phyloP scores from a whole-genome alignment of 1,140 invertebrate species.

The Heliconius congener region DNA sequence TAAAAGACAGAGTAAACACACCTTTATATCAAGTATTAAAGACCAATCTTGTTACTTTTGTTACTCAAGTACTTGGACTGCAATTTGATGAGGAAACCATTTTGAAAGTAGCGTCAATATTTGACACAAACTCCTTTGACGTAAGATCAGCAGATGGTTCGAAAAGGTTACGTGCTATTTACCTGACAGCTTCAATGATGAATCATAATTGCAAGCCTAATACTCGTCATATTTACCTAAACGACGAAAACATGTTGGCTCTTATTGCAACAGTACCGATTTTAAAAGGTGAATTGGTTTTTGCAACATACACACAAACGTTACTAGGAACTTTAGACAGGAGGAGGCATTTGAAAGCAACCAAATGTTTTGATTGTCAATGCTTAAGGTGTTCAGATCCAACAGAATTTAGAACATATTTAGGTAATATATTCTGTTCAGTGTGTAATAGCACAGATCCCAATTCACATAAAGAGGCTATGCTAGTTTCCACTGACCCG shows the following conservation, averaged over 20 bases:
- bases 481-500: slow-evolving; percentile 83
- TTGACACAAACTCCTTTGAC: slow-evolving; percentile 86
- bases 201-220: slow-evolving; percentile 86
- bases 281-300: slow-evolving; percentile 84
- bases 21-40: slow-evolving; percentile 82
- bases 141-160: slow-evolving; percentile 74
- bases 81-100: slow-evolving; percentile 83
- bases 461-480: slow-evolving; percentile 55
- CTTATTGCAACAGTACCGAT: slow-evolving; percentile 84
- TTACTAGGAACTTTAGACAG: slow-evolving; percentile 85
- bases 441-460: slow-evolving; percentile 79
- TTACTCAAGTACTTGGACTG: slow-evolving; percentile 82
- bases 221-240: slow-evolving; percentile 83
- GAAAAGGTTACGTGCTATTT: slow-evolving; percentile 83
- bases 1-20: slow-evolving; percentile 82
- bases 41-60: slow-evolving; percentile 83
- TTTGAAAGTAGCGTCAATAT: slow-evolving; percentile 84
- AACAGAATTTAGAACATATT: slow-evolving; percentile 84
- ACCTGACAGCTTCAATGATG: slow-evolving; percentile 83
- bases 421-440: slow-evolving; percentile 84
- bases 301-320: slow-evolving; percentile 85
- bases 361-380: slow-evolving; percentile 85
- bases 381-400: slow-evolving; percentile 85
- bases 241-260: slow-evolving; percentile 80
- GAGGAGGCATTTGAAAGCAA: slow-evolving; percentile 82